Percentiles rank a stretch among this genome's conserved stretches.
phyloP scores from a whole-genome alignment of 2,888 invertebrate species.

The Phorcus lineatus region DNA sequence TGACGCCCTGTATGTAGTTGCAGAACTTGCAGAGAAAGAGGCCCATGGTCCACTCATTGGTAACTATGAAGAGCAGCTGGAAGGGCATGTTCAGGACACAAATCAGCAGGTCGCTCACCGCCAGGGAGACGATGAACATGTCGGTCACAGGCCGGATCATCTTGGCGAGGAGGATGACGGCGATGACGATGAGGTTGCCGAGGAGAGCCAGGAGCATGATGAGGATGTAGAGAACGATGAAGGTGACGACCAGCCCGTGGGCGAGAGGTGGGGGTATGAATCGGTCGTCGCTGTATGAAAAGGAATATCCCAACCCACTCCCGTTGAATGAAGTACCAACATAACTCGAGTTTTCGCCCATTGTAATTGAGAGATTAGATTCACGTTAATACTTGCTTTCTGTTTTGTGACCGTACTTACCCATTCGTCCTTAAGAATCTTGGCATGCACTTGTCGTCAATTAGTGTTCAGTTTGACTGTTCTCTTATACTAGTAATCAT shows the following conservation, averaged over 20 bases:
- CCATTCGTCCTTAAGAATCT: too few species aligned
- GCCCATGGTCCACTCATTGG: slow-evolving; percentile 62
- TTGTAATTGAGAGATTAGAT: too few species aligned
- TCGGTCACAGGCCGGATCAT: slow-evolving; percentile 58
- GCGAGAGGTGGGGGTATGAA: slow-evolving; percentile 51
- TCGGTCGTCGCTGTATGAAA: slow-evolving; percentile 26
- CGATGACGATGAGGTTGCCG: slow-evolving; percentile 57
- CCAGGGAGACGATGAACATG: slow-evolving; percentile 62
- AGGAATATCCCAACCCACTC: too few species aligned
- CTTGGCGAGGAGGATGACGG: slow-evolving; percentile 47
- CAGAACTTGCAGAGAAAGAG: slow-evolving; percentile 61
- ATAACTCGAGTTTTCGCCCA: too few species aligned
- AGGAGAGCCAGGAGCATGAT: slow-evolving; percentile 55
- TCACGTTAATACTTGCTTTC: too few species aligned
- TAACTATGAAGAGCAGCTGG: slow-evolving; percentile 52
- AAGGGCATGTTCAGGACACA: slow-evolving; percentile 64
- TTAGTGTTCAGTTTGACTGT: too few species aligned
- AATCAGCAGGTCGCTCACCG: slow-evolving; percentile 62
- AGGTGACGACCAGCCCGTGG: slow-evolving; percentile 37
- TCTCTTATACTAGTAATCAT: too few species aligned
- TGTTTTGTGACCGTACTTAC: too few species aligned
- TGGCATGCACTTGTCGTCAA: too few species aligned
- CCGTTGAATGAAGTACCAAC: too few species aligned
- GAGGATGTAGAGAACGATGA: slow-evolving; percentile 52
- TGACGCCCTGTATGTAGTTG: slow-evolving; percentile 61